Base-by-base conservation (phyloP, 1,140 invertebrate species). In the Atta colombica region DNA sequence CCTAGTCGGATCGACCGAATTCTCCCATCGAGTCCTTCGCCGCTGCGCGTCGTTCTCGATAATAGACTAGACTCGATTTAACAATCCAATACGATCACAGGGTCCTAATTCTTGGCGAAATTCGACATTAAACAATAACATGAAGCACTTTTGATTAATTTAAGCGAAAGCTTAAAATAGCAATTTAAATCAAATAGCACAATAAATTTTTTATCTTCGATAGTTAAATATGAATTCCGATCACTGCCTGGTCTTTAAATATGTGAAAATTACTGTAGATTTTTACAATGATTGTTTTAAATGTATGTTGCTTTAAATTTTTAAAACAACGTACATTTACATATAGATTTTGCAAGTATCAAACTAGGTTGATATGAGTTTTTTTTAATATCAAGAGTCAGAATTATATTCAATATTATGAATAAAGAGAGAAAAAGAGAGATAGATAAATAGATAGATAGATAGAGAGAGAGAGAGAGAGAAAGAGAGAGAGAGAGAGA, bases 31-130 rank as follows among this genome's bases (percentile, higher is more conserved):
- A 21, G 35, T 80, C 49, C 77, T 80, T 68, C 31, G 63, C 7
- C 49, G 16, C n/a, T 10, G n/a, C n/a, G 8, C 18, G n/a, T 35
- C 58, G 25, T 74, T 51, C 28, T 31, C 80, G 28, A 63, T 75
- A 74, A 84, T 84, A 84, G 49, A 84, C 39, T 55, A 35, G 16
- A 58, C 66, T 71, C 31, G 39, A 6, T 63, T 84, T 63, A 82
- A 82, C 25, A 31, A 4, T 63, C 7, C 39, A 21, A 69, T 16
- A 21, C 16, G 35, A 21, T 69, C 16, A 16, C 28, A 14, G 18
- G 0, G 14, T 14, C n/a, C 21, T 28, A 66, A 53, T 5, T 81
- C 31, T 81, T 39, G 14, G 55, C 6, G 14, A 60, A 18, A 74
- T 35, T 28, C 28, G 21, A 58, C 21, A n/a, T 75, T 31, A 12